A percentile compares a stretch with the other conserved stretches of the same genome.
These are phyloP conservation scores for Phyllopteryx taeniolatus DNA, from an alignment of 2,113 vertebrate genomes.

Conservation along the genomic window DNA sequence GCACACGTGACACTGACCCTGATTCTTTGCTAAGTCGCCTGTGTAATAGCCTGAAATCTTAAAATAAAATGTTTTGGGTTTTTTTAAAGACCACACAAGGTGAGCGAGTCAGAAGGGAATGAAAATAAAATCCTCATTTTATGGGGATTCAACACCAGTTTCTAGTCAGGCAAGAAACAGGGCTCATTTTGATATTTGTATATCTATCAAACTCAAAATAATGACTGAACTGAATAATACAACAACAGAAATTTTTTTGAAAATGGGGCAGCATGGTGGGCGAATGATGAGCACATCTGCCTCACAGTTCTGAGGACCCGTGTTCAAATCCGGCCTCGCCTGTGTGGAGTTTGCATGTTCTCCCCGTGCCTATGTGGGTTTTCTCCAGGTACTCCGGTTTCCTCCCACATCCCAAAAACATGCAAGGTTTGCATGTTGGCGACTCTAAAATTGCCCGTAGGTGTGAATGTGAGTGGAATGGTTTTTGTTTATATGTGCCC, in stretches of 20 bases:
- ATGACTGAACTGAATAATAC: not conserved
- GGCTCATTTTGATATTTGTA: not conserved
- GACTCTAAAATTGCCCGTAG: no score
- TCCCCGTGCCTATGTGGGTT: no score
- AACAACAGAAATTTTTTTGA: not conserved
- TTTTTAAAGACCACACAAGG: constrained; percentile 11
- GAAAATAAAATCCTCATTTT: constrained; percentile 47
- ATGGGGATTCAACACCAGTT: not conserved
- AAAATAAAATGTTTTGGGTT: no score
- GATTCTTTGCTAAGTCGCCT: constrained; percentile 14
- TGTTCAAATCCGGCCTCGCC: no score
- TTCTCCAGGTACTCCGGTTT: no score
- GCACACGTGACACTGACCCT: constrained; percentile 21
- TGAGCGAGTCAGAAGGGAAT: constrained; percentile 16
- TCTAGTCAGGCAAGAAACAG: constrained; percentile 4
- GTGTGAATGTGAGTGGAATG: no score
- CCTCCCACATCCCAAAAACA: no score
- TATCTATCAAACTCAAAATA: not conserved
- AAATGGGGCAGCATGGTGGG: not conserved
- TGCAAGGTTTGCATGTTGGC: no score
- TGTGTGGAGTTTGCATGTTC: no score
- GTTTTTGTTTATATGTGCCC: no score
- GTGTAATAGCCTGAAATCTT: constrained; percentile 25
- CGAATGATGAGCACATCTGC: no score
- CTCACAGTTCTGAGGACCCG: no score